Evolutionary conservation across 2,113 vertebrate species (phyloP), one percentile per base, ranked within the genome.

Genomic region (Oreochromis spilurus): DNA sequence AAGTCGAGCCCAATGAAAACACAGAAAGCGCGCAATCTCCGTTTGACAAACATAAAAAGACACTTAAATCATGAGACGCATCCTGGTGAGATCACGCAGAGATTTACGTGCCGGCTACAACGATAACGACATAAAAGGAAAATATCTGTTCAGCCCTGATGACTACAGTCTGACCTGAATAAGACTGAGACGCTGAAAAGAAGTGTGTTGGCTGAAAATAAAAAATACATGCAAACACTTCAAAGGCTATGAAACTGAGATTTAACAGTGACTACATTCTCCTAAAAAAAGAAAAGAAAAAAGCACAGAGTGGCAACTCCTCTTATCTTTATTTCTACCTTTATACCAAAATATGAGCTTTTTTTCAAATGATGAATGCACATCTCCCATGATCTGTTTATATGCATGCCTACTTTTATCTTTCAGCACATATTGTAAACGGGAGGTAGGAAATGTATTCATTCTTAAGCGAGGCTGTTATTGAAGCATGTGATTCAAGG

Each of bases 81-180:
- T 36, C 21, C 12, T 9, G n/a, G 29, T 54, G 21, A 55, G 77
- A 75, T 60, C 45, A 40, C 29, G 6, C 40, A 26, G 60, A 45
- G 50, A 55, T 72, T 84, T 48, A 65, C 38, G 21, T 79, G 45
- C 2, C 2, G 12, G 26, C 17, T 65, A 17, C 29, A 53, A 40
- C 19, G 21, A 85, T 34, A 57, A 58, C 11, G 2, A 12, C 75
- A 45, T 36, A 9, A 4, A 79, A 80, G 52, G 21, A 55, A 88
- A 85, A 88, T 45, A 67, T 82, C 77, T 65, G 50, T 65, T 84
- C 40, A 43, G 36, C 13, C 6, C 14, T 3, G 48, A 14, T 54
- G 57, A 86, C n/a, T 13, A 9, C 57, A 53, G 48, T 13, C 65
- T 88, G 75, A 84, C 84, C 87, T 70, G 81, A 86, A 89, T 81